phyloP scores from a whole-genome alignment of 2,113 vertebrate genomes.

The Phrynosoma platyrhinos region DNA sequence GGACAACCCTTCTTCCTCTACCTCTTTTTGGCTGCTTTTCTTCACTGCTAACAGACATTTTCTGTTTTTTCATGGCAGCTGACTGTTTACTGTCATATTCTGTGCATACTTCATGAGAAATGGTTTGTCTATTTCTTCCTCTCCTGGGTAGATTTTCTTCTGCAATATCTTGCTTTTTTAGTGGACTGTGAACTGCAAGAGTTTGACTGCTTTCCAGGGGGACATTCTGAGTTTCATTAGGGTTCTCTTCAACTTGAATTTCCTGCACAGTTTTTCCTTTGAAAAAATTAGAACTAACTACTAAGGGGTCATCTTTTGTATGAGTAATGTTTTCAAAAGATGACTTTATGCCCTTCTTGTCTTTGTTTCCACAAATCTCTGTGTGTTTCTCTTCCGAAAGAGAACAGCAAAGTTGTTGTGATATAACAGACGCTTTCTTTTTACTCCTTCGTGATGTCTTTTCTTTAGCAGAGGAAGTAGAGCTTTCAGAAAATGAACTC shows the following conservation, averaged over 20 bases:
- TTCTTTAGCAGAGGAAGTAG: background rate
- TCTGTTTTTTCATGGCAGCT: constrained; percentile 3
- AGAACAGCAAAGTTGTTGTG: background rate
- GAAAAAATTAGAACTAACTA: background rate
- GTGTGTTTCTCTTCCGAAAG: background rate
- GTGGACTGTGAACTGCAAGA: background rate
- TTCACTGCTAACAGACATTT: background rate
- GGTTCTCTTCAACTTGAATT: background rate
- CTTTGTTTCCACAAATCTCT: background rate
- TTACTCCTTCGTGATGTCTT: background rate
- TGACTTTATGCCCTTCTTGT: background rate
- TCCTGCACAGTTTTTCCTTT: background rate
- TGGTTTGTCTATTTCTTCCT: accelerated
- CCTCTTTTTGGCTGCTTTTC: constrained; percentile 1
- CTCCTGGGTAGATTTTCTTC: accelerated
- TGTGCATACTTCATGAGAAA: background rate
- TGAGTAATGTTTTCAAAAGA: constrained; percentile 29
- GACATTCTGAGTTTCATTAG: constrained; percentile 7
- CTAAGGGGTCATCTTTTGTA: constrained; percentile 15
- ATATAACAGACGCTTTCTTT: background rate
- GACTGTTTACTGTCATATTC: background rate
- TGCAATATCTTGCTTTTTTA: background rate
- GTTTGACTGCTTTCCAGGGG: background rate
- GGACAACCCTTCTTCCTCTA: constrained; percentile 33
- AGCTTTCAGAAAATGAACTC: background rate